These are phyloP conservation scores for Autographa pulchrina DNA, from an alignment of 2,888 invertebrate species.

Conservation along the genomic window DNA sequence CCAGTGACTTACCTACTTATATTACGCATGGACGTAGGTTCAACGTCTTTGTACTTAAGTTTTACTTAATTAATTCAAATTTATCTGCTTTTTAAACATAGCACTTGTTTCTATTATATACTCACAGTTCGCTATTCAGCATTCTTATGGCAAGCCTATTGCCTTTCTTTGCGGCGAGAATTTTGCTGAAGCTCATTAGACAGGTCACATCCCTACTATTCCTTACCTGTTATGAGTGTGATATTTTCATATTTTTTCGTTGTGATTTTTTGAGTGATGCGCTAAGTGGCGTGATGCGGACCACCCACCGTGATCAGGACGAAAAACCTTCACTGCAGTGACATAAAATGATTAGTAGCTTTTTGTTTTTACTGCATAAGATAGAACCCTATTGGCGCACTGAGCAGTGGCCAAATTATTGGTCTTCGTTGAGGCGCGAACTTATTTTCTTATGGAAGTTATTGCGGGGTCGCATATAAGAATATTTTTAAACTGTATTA, in stretches of 20 bases:
- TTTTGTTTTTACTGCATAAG: slow-evolving; percentile 22
- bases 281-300: slow-evolving; percentile 86
- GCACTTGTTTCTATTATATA: too few species aligned
- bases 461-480: too few species aligned
- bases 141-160: too few species aligned
- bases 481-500: neutral
- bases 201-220: slow-evolving; percentile 68
- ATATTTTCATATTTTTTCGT: slow-evolving; percentile 88
- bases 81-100: too few species aligned
- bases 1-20: too few species aligned
- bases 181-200: neutral
- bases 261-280: slow-evolving; percentile 84
- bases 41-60: too few species aligned
- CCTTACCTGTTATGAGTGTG: slow-evolving; percentile 72
- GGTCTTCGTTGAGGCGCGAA: neutral
- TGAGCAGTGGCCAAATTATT: neutral
- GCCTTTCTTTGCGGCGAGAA: neutral
- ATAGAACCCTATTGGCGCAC: neutral
- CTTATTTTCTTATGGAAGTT: neutral
- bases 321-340: slow-evolving; percentile 38
- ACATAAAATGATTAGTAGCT: slow-evolving; percentile 59
- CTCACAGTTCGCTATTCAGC: neutral
- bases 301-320: slow-evolving; percentile 79
- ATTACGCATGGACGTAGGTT: too few species aligned
- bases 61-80: too few species aligned